Evolutionary conservation across 2,888 invertebrate genomes (phyloP).

Genomic region (Silvanus unidentatus): DNA sequence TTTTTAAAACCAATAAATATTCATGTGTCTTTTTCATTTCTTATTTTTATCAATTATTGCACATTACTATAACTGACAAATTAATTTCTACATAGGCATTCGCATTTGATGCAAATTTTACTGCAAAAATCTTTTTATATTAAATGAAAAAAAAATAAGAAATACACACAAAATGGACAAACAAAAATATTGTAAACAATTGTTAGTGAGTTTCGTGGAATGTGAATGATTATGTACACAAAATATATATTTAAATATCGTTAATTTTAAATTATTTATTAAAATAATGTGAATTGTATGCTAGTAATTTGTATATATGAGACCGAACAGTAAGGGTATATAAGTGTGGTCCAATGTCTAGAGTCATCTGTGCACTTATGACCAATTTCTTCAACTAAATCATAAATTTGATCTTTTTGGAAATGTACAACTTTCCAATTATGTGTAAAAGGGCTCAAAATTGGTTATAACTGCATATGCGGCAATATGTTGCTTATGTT

Average conservation of each 20-base stretch:
- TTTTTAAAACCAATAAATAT: constrained; percentile 30
- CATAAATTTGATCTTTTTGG: constrained; percentile 11
- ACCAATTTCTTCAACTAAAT: constrained; percentile 24
- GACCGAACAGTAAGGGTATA: constrained; percentile 14
- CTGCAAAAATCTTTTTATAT: too few relatives aligned
- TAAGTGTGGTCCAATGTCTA: neutral
- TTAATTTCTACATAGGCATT: constrained; percentile 9
- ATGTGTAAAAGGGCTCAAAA: constrained; percentile 29
- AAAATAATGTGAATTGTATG: constrained; percentile 23
- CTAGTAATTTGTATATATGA: constrained; percentile 12
- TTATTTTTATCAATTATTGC: constrained; percentile 20
- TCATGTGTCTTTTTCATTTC: constrained; percentile 27
- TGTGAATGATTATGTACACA: too few relatives aligned
- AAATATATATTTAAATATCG: neutral
- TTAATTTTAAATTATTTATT: constrained; percentile 32
- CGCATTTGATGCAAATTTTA: neutral
- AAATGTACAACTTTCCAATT: constrained; percentile 11
- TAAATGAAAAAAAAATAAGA: too few relatives aligned
- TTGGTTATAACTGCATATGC: constrained; percentile 24
- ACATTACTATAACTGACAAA: constrained; percentile 25
- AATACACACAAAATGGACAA: too few relatives aligned
- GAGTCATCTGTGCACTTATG: constrained; percentile 12
- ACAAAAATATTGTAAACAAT: too few relatives aligned
- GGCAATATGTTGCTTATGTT: constrained; percentile 15
- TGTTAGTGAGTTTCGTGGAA: too few relatives aligned